These are phyloP conservation scores for Pseudococcus jackbeardsleyi DNA, from an alignment of 2,888 invertebrate species.

Conservation along the genomic window DNA sequence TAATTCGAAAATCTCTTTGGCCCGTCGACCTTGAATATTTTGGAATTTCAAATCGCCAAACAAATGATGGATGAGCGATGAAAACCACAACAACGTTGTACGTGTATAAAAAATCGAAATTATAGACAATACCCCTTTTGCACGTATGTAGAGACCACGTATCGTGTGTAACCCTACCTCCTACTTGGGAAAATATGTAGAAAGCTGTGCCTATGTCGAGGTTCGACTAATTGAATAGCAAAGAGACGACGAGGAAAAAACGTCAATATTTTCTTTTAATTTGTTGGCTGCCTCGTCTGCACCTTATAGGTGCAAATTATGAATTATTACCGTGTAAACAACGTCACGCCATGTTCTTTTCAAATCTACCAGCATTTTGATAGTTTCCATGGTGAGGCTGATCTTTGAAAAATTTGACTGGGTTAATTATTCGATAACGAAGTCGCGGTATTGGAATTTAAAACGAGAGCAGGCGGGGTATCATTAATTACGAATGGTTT, in stretches of 20 bases:
- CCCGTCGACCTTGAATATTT: slow-evolving; percentile 38
- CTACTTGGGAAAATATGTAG: slow-evolving; percentile 6
- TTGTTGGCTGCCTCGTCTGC: neutral
- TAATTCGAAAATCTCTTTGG: slow-evolving; percentile 35
- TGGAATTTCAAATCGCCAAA: slow-evolving; percentile 24
- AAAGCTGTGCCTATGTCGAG: neutral
- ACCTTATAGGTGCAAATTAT: neutral
- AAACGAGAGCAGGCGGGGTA: neutral
- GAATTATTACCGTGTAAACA: slow-evolving; percentile 1
- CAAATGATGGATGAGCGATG: slow-evolving; percentile 23
- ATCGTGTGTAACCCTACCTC: neutral
- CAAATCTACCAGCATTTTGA: neutral
- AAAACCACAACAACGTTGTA: neutral
- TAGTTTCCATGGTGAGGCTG: neutral
- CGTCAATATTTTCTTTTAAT: slow-evolving; percentile 4
- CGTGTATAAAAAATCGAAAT: neutral
- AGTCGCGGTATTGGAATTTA: neutral
- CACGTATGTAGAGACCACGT: neutral
- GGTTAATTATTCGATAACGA: neutral
- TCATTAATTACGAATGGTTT: too few species aligned
- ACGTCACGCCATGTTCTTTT: neutral
- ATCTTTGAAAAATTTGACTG: neutral
- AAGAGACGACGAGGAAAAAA: neutral
- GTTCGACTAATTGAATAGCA: neutral
- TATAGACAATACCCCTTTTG: neutral